Evolutionary conservation across 2,797 vertebrate species (phyloP).

Genomic region (Diceros bicornis): DNA sequence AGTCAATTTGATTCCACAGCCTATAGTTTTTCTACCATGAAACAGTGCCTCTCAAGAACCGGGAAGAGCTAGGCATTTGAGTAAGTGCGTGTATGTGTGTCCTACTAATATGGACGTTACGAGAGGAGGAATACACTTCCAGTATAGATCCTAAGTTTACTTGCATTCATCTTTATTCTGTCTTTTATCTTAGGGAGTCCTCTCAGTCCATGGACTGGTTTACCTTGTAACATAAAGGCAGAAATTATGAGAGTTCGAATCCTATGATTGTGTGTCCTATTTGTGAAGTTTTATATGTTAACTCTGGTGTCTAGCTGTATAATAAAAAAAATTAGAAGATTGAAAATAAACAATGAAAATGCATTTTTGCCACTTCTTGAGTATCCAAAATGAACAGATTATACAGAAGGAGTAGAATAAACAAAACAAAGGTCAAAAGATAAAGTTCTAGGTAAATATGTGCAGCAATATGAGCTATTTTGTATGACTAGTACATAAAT

Average conservation of each 20-base stretch:
- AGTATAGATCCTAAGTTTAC: background rate
- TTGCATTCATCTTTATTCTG: slow-evolving; percentile 31
- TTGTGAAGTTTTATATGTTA: background rate
- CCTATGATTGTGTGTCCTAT: background rate
- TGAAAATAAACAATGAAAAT: slow-evolving; percentile 18
- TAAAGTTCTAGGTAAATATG: background rate
- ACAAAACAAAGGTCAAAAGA: background rate
- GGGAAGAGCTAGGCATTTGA: background rate
- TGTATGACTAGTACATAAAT: background rate
- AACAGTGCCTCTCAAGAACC: background rate
- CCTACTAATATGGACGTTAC: background rate
- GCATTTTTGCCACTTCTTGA: background rate
- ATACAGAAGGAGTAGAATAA: background rate
- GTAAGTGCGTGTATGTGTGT: background rate
- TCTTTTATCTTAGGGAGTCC: background rate
- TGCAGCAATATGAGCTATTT: background rate
- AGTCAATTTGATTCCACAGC: background rate
- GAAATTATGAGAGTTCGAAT: background rate
- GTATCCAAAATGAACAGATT: background rate
- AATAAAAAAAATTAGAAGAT: background rate
- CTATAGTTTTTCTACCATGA: background rate
- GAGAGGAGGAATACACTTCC: background rate
- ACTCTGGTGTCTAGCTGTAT: background rate
- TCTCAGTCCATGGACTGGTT: background rate
- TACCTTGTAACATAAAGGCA: background rate